Conservation (phyloP, 2,888 invertebrate species). For the Pimpla rufipes region DNA sequence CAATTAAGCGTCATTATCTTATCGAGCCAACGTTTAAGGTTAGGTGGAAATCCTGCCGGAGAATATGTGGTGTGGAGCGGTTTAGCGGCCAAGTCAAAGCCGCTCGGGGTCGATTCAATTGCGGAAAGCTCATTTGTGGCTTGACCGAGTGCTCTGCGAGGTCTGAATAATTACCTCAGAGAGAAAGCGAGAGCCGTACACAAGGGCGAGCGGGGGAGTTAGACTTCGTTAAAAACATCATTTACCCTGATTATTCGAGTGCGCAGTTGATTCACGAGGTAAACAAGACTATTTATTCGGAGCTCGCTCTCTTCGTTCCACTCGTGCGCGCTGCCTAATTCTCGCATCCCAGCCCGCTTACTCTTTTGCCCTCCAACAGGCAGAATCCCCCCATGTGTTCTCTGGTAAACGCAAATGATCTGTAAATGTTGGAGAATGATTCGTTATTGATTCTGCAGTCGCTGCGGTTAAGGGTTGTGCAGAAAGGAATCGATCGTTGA, state of each 20-base stretch:
- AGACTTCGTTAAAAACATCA: constrained; percentile 72
- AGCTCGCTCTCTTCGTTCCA: constrained; percentile 33
- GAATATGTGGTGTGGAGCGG: constrained; percentile 26
- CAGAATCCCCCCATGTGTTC: constrained; percentile 31
- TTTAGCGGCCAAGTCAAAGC: constrained; percentile 38
- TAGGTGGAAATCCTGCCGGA: constrained; percentile 23
- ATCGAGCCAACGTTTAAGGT: constrained; percentile 19
- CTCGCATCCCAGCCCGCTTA: constrained; percentile 39
- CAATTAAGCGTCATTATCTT: constrained; percentile 39
- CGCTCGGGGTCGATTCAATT: constrained; percentile 48
- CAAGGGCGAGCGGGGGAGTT: background rate
- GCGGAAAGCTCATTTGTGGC: constrained; percentile 65
- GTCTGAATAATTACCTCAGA: constrained; percentile 64
- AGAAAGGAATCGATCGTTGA: constrained; percentile 16
- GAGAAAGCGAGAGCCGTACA: constrained; percentile 46
- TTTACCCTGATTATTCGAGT: constrained; percentile 75
- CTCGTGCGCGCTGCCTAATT: constrained; percentile 53
- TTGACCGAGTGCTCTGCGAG: constrained; percentile 49
- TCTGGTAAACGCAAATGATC: constrained; percentile 58
- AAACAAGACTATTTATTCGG: constrained; percentile 68
- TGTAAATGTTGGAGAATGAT: constrained; percentile 67
- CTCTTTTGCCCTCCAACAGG: constrained; percentile 25
- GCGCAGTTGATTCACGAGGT: constrained; percentile 56
- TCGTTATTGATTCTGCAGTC: constrained; percentile 56
- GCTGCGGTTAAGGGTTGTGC: constrained; percentile 26